A percentile compares a stretch with the other conserved stretches of the same genome.
Conservation (phyloP, 2,888 invertebrate species). For the Oligia latruncula region DNA sequence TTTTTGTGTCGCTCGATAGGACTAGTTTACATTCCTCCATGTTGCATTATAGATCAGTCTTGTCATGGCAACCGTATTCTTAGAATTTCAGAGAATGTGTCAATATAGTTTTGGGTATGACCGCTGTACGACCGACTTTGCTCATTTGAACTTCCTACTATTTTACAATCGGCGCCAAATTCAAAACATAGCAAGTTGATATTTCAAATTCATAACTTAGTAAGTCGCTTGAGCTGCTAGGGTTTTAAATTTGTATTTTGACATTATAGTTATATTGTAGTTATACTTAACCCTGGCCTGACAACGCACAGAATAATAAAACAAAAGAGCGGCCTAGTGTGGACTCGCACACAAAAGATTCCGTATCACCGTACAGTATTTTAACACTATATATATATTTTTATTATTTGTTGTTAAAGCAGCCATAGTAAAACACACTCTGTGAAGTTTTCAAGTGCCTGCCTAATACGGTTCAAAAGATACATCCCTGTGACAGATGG, state of each 20-base stretch:
- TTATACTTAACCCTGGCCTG: not conserved
- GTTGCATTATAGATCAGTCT: slow-evolving; percentile 1
- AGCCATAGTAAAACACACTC: not conserved
- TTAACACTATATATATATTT: not conserved
- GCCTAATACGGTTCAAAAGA: not conserved
- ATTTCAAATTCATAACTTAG: too few species aligned
- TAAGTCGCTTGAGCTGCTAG: too few species aligned
- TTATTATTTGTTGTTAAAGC: not conserved
- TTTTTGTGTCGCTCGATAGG: not conserved
- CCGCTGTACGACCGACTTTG: not conserved
- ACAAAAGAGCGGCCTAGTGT: not conserved
- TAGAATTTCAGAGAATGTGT: not conserved
- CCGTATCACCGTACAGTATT: not conserved
- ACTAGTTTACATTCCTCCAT: not conserved
- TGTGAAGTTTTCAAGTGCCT: not conserved
- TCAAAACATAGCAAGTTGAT: too few species aligned
- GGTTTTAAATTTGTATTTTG: too few species aligned
- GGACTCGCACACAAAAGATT: not conserved
- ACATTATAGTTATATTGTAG: not conserved
- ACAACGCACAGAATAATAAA: not conserved
- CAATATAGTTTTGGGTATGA: not conserved
- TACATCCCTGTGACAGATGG: not conserved
- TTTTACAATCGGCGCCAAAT: too few species aligned
- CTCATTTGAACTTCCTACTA: not conserved
- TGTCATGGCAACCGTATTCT: not conserved